These are phyloP conservation scores for Aphis craccivora DNA, from an alignment of 1,140 invertebrate species.

Conservation along the genomic window DNA sequence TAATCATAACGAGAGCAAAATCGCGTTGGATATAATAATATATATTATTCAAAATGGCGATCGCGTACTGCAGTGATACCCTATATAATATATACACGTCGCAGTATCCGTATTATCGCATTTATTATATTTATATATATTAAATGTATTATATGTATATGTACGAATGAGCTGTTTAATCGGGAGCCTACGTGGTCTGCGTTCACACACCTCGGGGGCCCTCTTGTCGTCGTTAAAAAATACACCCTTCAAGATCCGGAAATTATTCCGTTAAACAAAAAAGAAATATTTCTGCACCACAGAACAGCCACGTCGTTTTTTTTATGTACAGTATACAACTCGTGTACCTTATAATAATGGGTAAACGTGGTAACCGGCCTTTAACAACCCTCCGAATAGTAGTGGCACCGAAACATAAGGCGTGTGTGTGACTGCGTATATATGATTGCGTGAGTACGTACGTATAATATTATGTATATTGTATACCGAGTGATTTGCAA, in stretches of 20 bases:
- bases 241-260: neutral
- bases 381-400: neutral
- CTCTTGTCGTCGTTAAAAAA: neutral
- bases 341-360: neutral
- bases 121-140: neutral
- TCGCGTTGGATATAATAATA: constrained; percentile 10
- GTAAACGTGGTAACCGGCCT: neutral
- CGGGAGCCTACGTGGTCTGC: neutral
- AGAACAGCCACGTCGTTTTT: neutral
- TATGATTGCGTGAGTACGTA: neutral
- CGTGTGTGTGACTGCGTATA: too few relatives aligned
- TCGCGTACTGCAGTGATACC: neutral
- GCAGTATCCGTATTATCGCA: neutral
- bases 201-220: constrained; percentile 30
- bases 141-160: neutral
- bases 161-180: neutral
- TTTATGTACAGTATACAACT: neutral
- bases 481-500: neutral
- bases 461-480: neutral
- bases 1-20: constrained; percentile 51
- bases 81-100: neutral
- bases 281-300: neutral
- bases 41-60: constrained; percentile 56
- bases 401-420: neutral
- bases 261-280: constrained; percentile 6